Conservation (phyloP, 2,797 vertebrate genomes). For the Ctenochaetus hawaiiensis region DNA sequence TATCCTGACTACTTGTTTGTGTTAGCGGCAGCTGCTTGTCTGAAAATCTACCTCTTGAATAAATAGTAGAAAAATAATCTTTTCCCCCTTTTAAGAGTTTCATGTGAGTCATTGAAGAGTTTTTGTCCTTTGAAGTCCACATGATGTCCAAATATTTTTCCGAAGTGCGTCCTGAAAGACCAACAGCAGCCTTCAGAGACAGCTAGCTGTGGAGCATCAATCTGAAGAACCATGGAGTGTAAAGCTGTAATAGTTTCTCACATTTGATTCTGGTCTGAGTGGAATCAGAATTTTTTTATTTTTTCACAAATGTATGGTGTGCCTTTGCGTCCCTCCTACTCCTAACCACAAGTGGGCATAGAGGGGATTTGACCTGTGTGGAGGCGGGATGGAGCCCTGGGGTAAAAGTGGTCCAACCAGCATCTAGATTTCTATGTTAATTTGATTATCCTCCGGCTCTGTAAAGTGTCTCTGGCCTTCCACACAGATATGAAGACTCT, state of each 20-base stretch:
- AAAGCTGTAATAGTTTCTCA: slow-evolving; percentile 34
- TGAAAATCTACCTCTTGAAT: slow-evolving; percentile 89
- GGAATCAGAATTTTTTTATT: slow-evolving; percentile 16
- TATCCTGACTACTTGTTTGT: slow-evolving; percentile 34
- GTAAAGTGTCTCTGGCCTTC: slow-evolving; percentile 12
- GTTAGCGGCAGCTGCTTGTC: slow-evolving; percentile 49
- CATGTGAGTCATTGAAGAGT: slow-evolving; percentile 86
- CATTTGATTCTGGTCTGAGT: slow-evolving; percentile 5
- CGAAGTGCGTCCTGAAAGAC: slow-evolving; percentile 9
- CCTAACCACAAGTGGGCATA: slow-evolving; percentile 21
- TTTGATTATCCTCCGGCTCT: slow-evolving; percentile 16
- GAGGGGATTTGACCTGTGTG: slow-evolving; percentile 35
- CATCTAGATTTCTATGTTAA: slow-evolving; percentile 15
- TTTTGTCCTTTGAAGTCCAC: slow-evolving; percentile 56
- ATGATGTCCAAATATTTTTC: slow-evolving; percentile 39
- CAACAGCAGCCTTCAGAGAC: slow-evolving; percentile 1
- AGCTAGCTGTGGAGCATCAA: slow-evolving; percentile 6
- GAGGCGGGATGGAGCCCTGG: slow-evolving; percentile 19
- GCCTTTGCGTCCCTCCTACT: slow-evolving; percentile 22
- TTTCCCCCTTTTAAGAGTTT: slow-evolving; percentile 77
- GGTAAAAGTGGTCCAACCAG: slow-evolving; percentile 30
- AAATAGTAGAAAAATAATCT: slow-evolving; percentile 99
- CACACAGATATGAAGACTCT: slow-evolving; percentile 14
- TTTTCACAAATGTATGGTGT: slow-evolving; percentile 21
- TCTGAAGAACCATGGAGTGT: slow-evolving; percentile 16